phyloP scores from a whole-genome alignment of 2,888 invertebrate species.

The Hecatera dysodea region DNA sequence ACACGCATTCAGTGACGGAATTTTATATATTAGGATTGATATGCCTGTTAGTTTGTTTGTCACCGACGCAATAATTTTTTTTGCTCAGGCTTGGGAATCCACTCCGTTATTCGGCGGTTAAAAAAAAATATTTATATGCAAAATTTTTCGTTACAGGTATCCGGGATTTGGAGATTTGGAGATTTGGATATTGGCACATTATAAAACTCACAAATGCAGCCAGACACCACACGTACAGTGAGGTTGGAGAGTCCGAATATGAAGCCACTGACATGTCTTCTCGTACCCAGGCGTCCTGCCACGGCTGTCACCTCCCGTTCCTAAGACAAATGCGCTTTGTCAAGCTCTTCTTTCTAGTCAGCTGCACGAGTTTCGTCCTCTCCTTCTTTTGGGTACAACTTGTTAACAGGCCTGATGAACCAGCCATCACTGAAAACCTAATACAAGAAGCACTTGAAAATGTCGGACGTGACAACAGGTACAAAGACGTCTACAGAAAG shows the following conservation, averaged over 20 bases:
- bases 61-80: too few relatives aligned
- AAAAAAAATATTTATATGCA: not conserved
- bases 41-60: too few relatives aligned
- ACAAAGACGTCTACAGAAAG: conserved; percentile 80
- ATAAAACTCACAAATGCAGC: conserved; percentile 53
- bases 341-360: conserved; percentile 74
- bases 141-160: conserved; percentile 47
- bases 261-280: conserved; percentile 72
- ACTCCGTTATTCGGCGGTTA: not conserved
- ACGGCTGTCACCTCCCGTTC: conserved; percentile 55
- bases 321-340: conserved; percentile 72
- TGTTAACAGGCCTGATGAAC: conserved; percentile 58
- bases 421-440: conserved; percentile 65
- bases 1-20: too few relatives aligned
- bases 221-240: conserved; percentile 18
- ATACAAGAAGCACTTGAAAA: conserved; percentile 79
- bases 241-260: conserved; percentile 66
- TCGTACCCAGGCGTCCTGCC: conserved; percentile 53
- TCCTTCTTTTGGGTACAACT: conserved; percentile 77
- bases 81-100: too few relatives aligned
- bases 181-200: not conserved
- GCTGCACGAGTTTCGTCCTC: conserved; percentile 72
- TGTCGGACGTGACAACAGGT: conserved; percentile 78
- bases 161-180: not conserved
- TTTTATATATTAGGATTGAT: too few relatives aligned